Conservation (phyloP, 2,797 vertebrate species). For the Eulemur albifrons region DNA sequence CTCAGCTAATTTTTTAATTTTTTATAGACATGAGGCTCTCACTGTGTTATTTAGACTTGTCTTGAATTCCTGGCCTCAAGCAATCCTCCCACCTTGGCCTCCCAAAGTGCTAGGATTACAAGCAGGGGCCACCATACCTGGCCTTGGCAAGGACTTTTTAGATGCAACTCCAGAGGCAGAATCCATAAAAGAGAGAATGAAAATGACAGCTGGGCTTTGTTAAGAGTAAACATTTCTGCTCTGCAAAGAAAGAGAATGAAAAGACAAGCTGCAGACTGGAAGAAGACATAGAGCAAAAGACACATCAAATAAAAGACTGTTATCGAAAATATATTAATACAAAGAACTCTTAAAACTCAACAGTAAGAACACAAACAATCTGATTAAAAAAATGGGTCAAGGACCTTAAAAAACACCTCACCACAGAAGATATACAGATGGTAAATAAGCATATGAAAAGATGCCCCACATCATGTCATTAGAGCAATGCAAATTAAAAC, state of each 20-base stretch:
- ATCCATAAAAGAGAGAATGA: not conserved
- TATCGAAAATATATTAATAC: not conserved
- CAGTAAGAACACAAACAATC: not conserved
- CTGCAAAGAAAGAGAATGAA: not conserved
- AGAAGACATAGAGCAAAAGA: not conserved
- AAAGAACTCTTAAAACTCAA: not conserved
- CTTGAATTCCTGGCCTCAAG: too few relatives aligned
- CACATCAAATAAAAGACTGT: too few relatives aligned
- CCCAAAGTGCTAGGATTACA: too few relatives aligned
- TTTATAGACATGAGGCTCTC: too few relatives aligned
- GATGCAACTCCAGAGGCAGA: not conserved
- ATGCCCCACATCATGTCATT: not conserved
- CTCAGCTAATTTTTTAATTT: too few relatives aligned
- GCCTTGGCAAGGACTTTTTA: not conserved
- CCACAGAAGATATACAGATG: not conserved
- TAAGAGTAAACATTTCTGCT: not conserved
- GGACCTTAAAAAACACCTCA: not conserved
- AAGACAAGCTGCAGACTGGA: not conserved
- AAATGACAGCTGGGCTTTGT: not conserved
- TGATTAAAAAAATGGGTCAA: not conserved
- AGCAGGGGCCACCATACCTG: too few relatives aligned
- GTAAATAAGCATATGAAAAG: not conserved
- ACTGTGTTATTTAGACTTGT: too few relatives aligned
- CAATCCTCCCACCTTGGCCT: too few relatives aligned
- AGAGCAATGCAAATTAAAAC: not conserved